phyloP scores from a whole-genome alignment of 2,888 invertebrate genomes.

The Eumerus sabulonum region DNA sequence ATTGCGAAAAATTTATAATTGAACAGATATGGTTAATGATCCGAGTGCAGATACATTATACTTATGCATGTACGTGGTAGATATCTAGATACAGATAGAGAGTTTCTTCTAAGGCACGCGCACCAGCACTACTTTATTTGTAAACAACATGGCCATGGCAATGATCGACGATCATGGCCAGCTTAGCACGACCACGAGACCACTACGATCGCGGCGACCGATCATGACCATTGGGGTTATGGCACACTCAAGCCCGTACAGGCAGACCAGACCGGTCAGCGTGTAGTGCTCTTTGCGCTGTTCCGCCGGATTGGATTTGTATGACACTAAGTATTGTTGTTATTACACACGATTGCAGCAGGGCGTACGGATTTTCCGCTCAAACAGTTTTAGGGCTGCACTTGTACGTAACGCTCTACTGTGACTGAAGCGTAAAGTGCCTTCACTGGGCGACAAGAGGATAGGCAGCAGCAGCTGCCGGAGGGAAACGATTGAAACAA shows the following conservation, averaged over 20 bases:
- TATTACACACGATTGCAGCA: slow-evolving; percentile 48
- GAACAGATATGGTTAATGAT: slow-evolving; percentile 65
- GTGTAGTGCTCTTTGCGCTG: slow-evolving; percentile 44
- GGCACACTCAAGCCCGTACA: slow-evolving; percentile 20
- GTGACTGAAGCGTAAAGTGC: slow-evolving; percentile 39
- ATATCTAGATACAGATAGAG: slow-evolving; percentile 1
- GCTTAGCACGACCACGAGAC: slow-evolving; percentile 7
- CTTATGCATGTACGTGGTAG: slow-evolving; percentile 16
- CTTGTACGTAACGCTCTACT: slow-evolving; percentile 36
- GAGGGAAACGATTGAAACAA: slow-evolving; percentile 41
- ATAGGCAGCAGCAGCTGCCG: slow-evolving; percentile 3
- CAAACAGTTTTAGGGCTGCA: slow-evolving; percentile 36
- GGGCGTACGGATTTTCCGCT: slow-evolving; percentile 52
- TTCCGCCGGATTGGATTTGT: slow-evolving; percentile 58
- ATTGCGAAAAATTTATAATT: slow-evolving; percentile 62
- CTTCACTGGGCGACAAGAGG: slow-evolving; percentile 48
- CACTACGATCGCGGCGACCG: slow-evolving; percentile 19
- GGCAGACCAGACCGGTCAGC: slow-evolving; percentile 17
- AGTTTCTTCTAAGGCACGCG: slow-evolving; percentile 61
- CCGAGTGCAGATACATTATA: slow-evolving; percentile 25
- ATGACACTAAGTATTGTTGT: slow-evolving; percentile 60
- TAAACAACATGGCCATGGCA: slow-evolving; percentile 36
- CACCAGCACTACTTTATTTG: slow-evolving; percentile 29
- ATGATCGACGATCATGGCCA: slow-evolving; percentile 48
- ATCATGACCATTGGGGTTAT: slow-evolving; percentile 59